Evolutionary conservation across 2,113 vertebrate species (phyloP).

Genomic region (Scolopax mira): DNA sequence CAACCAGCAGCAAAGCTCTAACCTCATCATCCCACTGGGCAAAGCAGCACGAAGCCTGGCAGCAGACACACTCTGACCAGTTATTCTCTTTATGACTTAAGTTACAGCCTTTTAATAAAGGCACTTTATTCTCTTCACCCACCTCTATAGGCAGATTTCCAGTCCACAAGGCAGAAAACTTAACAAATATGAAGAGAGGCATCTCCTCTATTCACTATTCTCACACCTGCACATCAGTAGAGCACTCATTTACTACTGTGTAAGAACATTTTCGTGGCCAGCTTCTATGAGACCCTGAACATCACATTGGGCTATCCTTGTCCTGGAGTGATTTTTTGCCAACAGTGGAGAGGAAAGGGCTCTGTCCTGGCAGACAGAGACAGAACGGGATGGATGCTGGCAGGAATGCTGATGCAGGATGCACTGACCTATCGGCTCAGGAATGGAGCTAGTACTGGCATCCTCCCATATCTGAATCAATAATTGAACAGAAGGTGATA

Average conservation of each 20-base stretch:
- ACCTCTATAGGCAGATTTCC: not conserved
- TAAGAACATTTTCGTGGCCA: not conserved
- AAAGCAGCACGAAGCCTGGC: not conserved
- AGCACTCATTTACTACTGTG: not conserved
- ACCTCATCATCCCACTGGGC: not conserved
- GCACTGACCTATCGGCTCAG: not conserved
- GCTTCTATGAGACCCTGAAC: not conserved
- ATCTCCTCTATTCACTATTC: not conserved
- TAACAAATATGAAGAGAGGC: not conserved
- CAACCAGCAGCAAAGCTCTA: not conserved
- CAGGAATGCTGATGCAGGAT: rapidly evolving
- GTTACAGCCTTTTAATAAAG: not conserved
- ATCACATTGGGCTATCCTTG: not conserved
- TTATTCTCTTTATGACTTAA: not conserved
- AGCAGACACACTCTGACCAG: not conserved
- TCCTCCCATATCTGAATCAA: conserved; percentile 33
- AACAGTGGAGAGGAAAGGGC: not conserved
- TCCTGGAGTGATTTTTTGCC: not conserved
- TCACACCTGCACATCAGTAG: not conserved
- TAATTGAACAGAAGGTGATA: conserved; percentile 70
- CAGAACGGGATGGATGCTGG: rapidly evolving
- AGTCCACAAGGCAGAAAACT: not conserved
- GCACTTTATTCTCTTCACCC: not conserved
- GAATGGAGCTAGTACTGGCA: not conserved
- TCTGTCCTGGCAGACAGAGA: not conserved